phyloP scores from a whole-genome alignment of 1,140 invertebrate genomes.

The Medauroidea extradentata region DNA sequence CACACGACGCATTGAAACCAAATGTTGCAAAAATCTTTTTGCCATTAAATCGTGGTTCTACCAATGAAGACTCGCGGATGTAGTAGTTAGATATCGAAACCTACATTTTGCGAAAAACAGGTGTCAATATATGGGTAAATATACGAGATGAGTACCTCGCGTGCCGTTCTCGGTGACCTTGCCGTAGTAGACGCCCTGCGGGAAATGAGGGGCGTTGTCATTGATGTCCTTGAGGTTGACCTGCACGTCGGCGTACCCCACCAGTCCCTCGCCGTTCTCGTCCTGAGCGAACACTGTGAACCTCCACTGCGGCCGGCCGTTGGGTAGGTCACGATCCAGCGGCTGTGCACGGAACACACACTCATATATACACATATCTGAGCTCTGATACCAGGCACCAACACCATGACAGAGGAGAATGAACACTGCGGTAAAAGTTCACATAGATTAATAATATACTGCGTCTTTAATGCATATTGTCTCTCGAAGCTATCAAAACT shows the following conservation, averaged over 20 bases:
- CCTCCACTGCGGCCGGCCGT: slow-evolving; percentile 92
- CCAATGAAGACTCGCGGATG: no score
- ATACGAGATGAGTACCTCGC: slow-evolving; percentile 36
- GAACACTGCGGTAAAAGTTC: no score
- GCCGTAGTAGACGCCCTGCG: slow-evolving; percentile 87
- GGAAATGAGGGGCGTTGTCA: slow-evolving; percentile 96
- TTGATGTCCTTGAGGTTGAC: slow-evolving; percentile 97
- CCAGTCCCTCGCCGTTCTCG: slow-evolving; percentile 90
- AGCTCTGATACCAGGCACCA: no score
- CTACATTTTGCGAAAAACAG: no score
- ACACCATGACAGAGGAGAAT: no score
- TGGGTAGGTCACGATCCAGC: slow-evolving; percentile 93
- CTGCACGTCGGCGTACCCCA: slow-evolving; percentile 97
- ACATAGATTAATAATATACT: no score
- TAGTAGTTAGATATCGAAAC: slow-evolving; percentile 46
- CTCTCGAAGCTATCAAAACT: no score
- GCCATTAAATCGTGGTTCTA: no score
- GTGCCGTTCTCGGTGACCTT: slow-evolving; percentile 95
- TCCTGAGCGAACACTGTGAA: slow-evolving; percentile 98
- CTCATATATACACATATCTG: slow-evolving; percentile 27
- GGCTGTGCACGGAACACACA: slow-evolving; percentile 61
- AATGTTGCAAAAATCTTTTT: no score
- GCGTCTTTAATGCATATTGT: no score
- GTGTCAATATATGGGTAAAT: no score
- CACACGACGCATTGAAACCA: no score